phyloP scores from a whole-genome alignment of 37 sponge, comb jelly and placozoan genomes.

The Lycopodina hypogea region DNA sequence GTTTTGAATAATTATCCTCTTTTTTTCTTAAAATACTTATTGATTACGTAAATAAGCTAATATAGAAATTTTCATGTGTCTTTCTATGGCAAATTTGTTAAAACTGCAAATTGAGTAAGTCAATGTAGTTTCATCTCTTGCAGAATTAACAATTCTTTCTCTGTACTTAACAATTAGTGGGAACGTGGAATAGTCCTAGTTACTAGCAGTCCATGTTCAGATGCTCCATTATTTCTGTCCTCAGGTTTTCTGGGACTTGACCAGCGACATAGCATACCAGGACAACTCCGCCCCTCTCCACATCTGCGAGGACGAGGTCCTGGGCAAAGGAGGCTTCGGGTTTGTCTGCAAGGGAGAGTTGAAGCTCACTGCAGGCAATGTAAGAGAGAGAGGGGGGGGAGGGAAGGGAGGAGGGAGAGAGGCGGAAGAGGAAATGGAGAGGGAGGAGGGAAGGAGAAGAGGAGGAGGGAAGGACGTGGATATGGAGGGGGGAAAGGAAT shows the following conservation, averaged over 20 bases:
- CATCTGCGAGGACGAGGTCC: slow-evolving; percentile 30
- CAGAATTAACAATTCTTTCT: too few species aligned
- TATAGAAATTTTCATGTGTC: too few species aligned
- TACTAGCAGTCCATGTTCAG: too few species aligned
- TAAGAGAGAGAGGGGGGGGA: not conserved
- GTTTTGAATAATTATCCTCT: too few species aligned
- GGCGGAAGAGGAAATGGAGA: not conserved
- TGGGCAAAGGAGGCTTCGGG: slow-evolving; percentile 75
- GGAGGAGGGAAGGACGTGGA: not conserved
- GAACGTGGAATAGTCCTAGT: too few species aligned
- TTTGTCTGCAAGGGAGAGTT: slow-evolving; percentile 70
- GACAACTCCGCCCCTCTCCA: slow-evolving; percentile 9
- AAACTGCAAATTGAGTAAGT: too few species aligned
- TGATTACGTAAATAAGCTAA: too few species aligned
- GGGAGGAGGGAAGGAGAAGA: not conserved
- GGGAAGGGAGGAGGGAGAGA: not conserved
- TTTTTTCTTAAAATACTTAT: too few species aligned
- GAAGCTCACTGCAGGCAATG: not conserved
- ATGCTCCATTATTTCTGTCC: too few species aligned
- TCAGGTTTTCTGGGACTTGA: slow-evolving; percentile 41
- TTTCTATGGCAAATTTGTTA: too few species aligned
- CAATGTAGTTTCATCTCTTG: too few species aligned
- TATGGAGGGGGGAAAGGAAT: not conserved
- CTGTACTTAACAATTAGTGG: too few species aligned
- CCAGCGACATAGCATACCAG: slow-evolving; percentile 3